Conservation (phyloP, 2,113 vertebrate species). For the Promerops cafer region DNA sequence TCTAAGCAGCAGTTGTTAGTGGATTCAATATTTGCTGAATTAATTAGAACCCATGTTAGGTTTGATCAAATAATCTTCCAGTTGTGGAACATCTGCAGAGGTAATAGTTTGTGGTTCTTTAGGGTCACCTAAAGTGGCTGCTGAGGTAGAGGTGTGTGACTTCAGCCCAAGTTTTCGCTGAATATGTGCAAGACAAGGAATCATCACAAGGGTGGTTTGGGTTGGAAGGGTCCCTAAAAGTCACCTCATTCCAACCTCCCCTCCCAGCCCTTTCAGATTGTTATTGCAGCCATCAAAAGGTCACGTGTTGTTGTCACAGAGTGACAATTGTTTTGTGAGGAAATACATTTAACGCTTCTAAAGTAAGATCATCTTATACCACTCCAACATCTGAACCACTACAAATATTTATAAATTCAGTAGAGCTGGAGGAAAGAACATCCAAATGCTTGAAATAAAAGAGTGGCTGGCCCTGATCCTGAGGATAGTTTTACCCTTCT, state of each 20-base stretch:
- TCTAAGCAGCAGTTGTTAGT: background rate
- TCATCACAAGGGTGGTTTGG: background rate
- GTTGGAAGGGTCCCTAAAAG: background rate
- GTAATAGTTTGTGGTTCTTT: background rate
- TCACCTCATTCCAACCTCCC: background rate
- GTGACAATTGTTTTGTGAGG: background rate
- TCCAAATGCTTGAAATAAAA: background rate
- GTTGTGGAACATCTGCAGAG: background rate
- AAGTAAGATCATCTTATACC: background rate
- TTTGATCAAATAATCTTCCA: background rate
- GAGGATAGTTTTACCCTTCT: background rate
- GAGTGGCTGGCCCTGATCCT: background rate
- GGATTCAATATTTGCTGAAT: background rate
- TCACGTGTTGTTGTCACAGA: background rate
- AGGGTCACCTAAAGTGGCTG: background rate
- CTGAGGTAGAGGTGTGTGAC: background rate
- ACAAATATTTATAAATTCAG: slow-evolving; percentile 1
- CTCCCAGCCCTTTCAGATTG: background rate
- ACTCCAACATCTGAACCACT: background rate
- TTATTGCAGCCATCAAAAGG: background rate
- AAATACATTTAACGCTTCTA: background rate
- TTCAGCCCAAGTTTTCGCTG: background rate
- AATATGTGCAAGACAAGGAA: background rate
- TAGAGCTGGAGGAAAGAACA: background rate
- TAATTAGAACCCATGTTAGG: background rate